Evolutionary conservation across 1,140 invertebrate species (phyloP).

Genomic region (Cardiocondyla obscurior): DNA sequence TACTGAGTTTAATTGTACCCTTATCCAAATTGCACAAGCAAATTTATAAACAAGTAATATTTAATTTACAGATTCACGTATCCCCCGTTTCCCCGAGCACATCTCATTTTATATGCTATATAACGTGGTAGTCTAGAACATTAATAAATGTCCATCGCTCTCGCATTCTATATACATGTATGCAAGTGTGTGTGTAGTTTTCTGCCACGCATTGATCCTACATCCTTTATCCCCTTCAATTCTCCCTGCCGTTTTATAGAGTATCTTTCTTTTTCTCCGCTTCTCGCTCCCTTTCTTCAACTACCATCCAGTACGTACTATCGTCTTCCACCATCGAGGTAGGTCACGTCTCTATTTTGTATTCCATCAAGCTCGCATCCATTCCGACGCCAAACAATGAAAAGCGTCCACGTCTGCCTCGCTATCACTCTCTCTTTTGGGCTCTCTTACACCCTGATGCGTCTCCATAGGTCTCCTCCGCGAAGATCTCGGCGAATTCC

Average conservation of each 20-base stretch:
- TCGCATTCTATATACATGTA: not conserved
- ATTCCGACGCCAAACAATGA: slow-evolving; percentile 67
- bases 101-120: slow-evolving; percentile 12
- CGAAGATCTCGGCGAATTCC: slow-evolving; percentile 49
- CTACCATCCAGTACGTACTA: slow-evolving; percentile 31
- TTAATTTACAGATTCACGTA: slow-evolving; percentile 9
- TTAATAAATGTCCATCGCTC: slow-evolving; percentile 35
- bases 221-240: not conserved
- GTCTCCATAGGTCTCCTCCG: slow-evolving; percentile 29
- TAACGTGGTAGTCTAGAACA: slow-evolving; percentile 4
- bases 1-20: not conserved
- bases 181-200: too few relatives aligned
- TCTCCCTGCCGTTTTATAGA: not conserved
- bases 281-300: not conserved
- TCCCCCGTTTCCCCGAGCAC: not conserved
- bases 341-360: slow-evolving; percentile 71
- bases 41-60: slow-evolving; percentile 11
- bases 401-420: slow-evolving; percentile 12
- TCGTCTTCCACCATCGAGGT: slow-evolving; percentile 40
- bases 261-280: slow-evolving; percentile 31
- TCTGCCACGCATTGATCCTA: slow-evolving; percentile 7
- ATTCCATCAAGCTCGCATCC: slow-evolving; percentile 69
- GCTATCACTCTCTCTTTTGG: slow-evolving; percentile 22
- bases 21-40: not conserved
- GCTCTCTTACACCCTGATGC: slow-evolving; percentile 34